A percentile compares a stretch with the other conserved stretches of the same genome.
These are phyloP conservation scores for Sclerodermus sp. DNA, from an alignment of 2,888 invertebrate genomes.

Conservation along the genomic window DNA sequence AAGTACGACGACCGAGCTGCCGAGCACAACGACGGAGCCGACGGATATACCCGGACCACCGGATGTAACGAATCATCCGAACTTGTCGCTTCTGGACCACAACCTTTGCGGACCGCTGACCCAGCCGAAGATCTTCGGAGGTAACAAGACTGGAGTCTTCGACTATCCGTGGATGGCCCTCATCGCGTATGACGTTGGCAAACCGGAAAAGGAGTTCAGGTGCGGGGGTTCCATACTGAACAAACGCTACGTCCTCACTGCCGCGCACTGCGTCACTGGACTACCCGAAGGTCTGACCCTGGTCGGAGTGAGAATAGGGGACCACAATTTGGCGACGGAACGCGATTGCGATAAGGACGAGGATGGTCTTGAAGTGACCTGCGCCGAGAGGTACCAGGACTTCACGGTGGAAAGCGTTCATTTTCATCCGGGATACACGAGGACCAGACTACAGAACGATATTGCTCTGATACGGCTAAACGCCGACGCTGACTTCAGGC, in stretches of 20 bases:
- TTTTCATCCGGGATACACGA: conserved; percentile 62
- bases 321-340: conserved; percentile 60
- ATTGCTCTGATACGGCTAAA: conserved; percentile 64
- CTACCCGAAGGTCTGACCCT: conserved; percentile 39
- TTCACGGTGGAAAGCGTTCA: conserved; percentile 59
- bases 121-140: conserved; percentile 64
- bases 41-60: conserved; percentile 57
- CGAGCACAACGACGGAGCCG: conserved; percentile 19
- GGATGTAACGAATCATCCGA: conserved; percentile 54
- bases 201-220: conserved; percentile 32
- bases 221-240: conserved; percentile 61
- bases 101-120: conserved; percentile 64
- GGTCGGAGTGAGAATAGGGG: conserved; percentile 66
- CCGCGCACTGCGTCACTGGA: conserved; percentile 62
- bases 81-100: conserved; percentile 50
- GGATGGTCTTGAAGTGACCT: conserved; percentile 58
- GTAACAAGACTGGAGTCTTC: conserved; percentile 64
- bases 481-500: conserved; percentile 58
- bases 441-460: conserved; percentile 62
- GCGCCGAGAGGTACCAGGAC: conserved; percentile 60
- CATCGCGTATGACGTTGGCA: conserved; percentile 62
- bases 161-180: conserved; percentile 80
- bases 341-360: conserved; percentile 58
- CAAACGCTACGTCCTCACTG: conserved; percentile 62
- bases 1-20: too few species aligned